phyloP scores from a whole-genome alignment of 2,888 invertebrate species.

The Brenthis daphne region DNA sequence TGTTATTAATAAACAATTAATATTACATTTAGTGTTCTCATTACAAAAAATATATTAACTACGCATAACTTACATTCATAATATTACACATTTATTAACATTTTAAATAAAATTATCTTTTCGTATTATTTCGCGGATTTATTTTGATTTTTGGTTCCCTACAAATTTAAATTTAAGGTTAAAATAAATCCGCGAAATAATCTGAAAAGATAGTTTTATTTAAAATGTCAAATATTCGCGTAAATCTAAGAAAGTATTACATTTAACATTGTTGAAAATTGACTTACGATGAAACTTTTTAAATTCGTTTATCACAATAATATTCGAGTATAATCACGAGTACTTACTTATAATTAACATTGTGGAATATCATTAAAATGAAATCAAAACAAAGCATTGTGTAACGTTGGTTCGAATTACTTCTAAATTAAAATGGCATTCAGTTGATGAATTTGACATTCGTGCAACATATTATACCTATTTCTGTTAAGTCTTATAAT shows the following conservation, averaged over 20 bases:
- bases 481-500: conserved; percentile 12
- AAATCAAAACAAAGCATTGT: conserved; percentile 1
- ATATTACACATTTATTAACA: not conserved
- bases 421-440: conserved; percentile 10
- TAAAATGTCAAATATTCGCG: no score
- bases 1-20: conserved; percentile 21
- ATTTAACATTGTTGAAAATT: no score
- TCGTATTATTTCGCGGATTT: no score
- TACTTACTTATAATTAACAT: not conserved
- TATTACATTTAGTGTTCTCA: conserved; percentile 5
- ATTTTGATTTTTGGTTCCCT: no score
- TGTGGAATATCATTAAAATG: not conserved
- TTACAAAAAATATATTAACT: not conserved
- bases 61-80: not conserved
- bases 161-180: no score
- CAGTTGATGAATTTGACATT: conserved; percentile 1
- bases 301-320: no score
- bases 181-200: no score
- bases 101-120: no score
- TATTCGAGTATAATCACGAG: no score
- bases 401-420: conserved; percentile 3
- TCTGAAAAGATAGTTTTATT: no score
- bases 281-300: no score
- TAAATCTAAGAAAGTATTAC: no score
- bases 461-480: not conserved